Base-by-base conservation (phyloP, 2,888 invertebrate genomes). In the Malachius bipustulatus region DNA sequence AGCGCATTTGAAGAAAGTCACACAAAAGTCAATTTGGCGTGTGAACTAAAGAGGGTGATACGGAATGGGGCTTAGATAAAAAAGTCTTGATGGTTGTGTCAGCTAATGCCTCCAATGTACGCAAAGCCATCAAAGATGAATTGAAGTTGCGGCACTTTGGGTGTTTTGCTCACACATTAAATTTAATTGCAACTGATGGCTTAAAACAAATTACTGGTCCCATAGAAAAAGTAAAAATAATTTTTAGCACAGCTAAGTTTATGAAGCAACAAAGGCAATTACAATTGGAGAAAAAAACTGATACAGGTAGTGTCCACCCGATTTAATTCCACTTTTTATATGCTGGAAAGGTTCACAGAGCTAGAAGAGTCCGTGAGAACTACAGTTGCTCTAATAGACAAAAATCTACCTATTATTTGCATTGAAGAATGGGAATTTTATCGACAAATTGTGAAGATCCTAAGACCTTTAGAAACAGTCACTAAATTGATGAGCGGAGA, bases 121-220 rank as follows among this genome's bases (percentile, higher is more conserved):
- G n/a, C 6, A 19, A 19, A 19, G 24, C 24, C 6, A 19, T 19
- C 6, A 19, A 8, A 19, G n/a, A 19, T n/a, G n/a, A 19, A 19
- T 19, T 19, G n/a, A 19, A 19, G n/a, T 19, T 19, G 24, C 24
- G 24, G n/a, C 24, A 19, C n/a, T 19, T 19, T 19, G 24, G 24
- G 6, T 19, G 24, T n/a, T 19, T 8, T 19, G 24, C 24, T 19
- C 24, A 19, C n/a, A 19, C 6, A 8, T 19, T 19, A n/a, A 19
- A 19, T 19, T 19, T 19, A 19, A 19, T 19, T 19, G 24, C n/a
- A 8, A 6, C 6, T 8, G 24, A n/a, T 19, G 24, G 24, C n/a
- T n/a, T 19, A 8, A 19, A 19, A 19, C 6, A 8, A 8, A n/a
- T 19, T 19, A 19, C 6, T n/a, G 6, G 6, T 19, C 6, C 24